These are phyloP conservation scores for Flexamia atlantica DNA, from an alignment of 2,888 invertebrate genomes.

Conservation along the genomic window DNA sequence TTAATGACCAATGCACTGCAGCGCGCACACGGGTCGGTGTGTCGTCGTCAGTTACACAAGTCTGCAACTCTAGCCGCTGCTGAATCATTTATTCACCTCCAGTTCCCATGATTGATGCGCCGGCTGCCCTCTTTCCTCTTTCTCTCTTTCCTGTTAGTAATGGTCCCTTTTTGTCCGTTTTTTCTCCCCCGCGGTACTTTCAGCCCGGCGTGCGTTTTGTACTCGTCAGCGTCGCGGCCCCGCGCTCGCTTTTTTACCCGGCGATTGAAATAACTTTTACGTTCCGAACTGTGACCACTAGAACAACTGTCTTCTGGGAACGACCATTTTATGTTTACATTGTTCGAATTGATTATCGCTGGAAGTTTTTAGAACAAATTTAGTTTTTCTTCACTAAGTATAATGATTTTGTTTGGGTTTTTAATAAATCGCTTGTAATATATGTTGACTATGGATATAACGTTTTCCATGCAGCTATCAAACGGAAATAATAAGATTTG, in stretches of 20 bases:
- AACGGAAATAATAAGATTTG: too few relatives aligned
- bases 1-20: too few relatives aligned
- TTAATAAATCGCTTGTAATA: too few relatives aligned
- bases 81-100: conserved; percentile 57
- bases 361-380: too few relatives aligned
- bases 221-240: background rate
- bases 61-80: conserved; percentile 11
- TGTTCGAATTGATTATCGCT: too few relatives aligned
- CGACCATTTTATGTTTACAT: too few relatives aligned
- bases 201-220: conserved; percentile 21
- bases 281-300: background rate
- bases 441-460: too few relatives aligned
- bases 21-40: too few relatives aligned
- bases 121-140: background rate
- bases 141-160: conserved; percentile 50
- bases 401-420: too few relatives aligned
- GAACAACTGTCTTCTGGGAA: too few relatives aligned
- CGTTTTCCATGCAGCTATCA: too few relatives aligned
- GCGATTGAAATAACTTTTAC: conserved; percentile 14
- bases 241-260: background rate
- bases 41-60: background rate
- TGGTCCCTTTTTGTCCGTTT: conserved; percentile 42
- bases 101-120: conserved; percentile 55
- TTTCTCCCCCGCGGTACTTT: conserved; percentile 36
- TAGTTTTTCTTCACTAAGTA: too few relatives aligned